Base-by-base conservation (phyloP, 2,113 vertebrate species). In the Caranx ignobilis region DNA sequence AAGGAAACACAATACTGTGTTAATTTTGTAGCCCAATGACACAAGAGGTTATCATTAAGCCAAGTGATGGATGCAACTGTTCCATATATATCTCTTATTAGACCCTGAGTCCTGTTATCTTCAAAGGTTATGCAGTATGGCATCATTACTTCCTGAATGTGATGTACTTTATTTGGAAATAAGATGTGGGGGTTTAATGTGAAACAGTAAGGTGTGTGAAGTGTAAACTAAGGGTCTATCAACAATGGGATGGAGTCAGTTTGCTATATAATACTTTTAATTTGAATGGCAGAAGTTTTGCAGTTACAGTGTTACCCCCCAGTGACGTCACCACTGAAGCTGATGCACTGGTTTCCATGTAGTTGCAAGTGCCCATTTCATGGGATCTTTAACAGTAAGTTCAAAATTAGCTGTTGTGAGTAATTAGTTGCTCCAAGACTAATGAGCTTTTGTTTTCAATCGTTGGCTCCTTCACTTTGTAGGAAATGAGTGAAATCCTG, bases 241-340 rank as follows among this genome's bases (percentile, higher is more conserved):
- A 12, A 13, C 31, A 34, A 13, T 12, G 19, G 47, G 39, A n/a
- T 2, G 11, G 10, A 54, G 52, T 48, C 65, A 21, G 19, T 48
- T 16, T 31, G 18, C n/a, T 26, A 21, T 63, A n/a, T 7, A 21
- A 19, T 21, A 0, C 19, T n/a, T 74, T n/a, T 59, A 13, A 73
- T 18, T 4, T 56, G 54, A 54, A 31, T 11, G 21, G 31, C 45
- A 41, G 6, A 10, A 21, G 19, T 69, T 21, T 47, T 54, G 35
- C 32, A 39, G 5, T 55, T 19, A 37, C 31, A 6, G 18, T n/a
- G 35, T 45, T 45, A 41, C 15, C 55, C 5, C 2, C 12, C 63
- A 54, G 45, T 39, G 3, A 39, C n/a, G 64, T 52, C 69, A 78
- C 31, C 18, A 35, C 69, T 63, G 63, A 26, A 32, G 52, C 26